A percentile compares a stretch with the other conserved stretches of the same genome.
phyloP scores from a whole-genome alignment of 2,113 vertebrate genomes.

The Malaclemys terrapin region DNA sequence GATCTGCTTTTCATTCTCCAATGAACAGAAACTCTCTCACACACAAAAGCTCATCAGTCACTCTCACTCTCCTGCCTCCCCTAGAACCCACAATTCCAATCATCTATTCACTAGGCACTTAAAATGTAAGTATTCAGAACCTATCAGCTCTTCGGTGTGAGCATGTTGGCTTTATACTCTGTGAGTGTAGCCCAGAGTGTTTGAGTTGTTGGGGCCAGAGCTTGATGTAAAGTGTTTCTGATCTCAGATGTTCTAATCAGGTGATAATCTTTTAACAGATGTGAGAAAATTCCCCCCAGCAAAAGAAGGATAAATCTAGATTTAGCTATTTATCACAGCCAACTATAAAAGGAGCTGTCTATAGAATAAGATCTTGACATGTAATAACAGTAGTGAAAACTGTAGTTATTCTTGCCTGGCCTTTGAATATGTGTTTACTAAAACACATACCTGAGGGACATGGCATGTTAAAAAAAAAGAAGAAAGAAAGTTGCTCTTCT shows the following conservation, averaged over 20 bases:
- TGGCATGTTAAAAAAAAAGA: neutral
- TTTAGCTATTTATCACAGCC: neutral
- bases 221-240: neutral
- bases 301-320: conserved; percentile 3
- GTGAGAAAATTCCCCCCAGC: neutral
- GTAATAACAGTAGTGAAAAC: conserved; percentile 14
- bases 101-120: neutral
- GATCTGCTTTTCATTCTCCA: conserved; percentile 29
- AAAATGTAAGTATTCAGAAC: neutral
- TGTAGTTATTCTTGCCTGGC: neutral
- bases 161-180: neutral
- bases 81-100: neutral
- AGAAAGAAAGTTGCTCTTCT: neutral
- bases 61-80: neutral
- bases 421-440: neutral
- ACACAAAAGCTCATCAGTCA: neutral
- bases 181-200: rapidly evolving
- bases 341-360: neutral
- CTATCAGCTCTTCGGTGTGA: neutral
- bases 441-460: neutral
- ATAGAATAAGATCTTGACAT: neutral
- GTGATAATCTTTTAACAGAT: conserved; percentile 30
- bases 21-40: neutral
- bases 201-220: neutral
- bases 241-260: conserved; percentile 28